A percentile compares a stretch with the other conserved stretches of the same genome.
Evolutionary conservation across 1,140 invertebrate species (phyloP).

Genomic region (Megalonaias nervosa): DNA sequence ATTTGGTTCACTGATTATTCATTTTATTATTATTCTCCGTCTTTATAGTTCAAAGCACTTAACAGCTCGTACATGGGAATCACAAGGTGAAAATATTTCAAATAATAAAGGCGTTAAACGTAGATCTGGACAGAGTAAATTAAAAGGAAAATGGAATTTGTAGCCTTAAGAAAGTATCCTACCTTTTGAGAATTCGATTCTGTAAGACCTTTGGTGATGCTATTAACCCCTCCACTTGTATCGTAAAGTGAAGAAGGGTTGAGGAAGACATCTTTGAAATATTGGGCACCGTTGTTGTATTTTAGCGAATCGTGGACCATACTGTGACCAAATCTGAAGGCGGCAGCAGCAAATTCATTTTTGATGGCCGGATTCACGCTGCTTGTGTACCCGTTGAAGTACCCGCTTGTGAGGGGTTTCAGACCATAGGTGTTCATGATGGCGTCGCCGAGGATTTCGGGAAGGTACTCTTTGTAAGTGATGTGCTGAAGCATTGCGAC

Average conservation of each 20-base stretch:
- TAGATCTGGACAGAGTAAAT: not conserved
- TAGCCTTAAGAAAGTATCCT: not conserved
- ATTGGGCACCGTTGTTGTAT: not conserved
- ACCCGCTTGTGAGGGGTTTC: conserved; percentile 2
- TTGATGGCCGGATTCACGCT: conserved; percentile 87
- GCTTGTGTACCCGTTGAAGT: conserved; percentile 77
- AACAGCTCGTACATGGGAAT: too few species aligned
- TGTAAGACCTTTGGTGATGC: conserved; percentile 19
- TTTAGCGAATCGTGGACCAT: conserved; percentile 76
- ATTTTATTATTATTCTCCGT: too few species aligned
- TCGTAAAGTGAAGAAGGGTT: conserved; percentile 18
- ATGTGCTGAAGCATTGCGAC: conserved; percentile 87
- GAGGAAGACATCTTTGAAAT: conserved; percentile 26
- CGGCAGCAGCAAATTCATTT: conserved; percentile 96
- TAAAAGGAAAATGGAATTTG: not conserved
- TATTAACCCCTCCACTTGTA: conserved; percentile 7
- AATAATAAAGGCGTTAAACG: too few species aligned
- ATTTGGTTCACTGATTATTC: too few species aligned
- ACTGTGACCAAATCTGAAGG: conserved; percentile 94
- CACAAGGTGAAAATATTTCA: too few species aligned
- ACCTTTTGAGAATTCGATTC: conserved; percentile 10
- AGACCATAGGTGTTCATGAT: conserved; percentile 26
- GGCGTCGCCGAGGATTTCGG: conserved; percentile 25
- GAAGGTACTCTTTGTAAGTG: conserved; percentile 74
- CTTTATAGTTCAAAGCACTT: too few species aligned